Base-by-base conservation (phyloP, 1,140 invertebrate genomes). In the Drosophila parvula region DNA sequence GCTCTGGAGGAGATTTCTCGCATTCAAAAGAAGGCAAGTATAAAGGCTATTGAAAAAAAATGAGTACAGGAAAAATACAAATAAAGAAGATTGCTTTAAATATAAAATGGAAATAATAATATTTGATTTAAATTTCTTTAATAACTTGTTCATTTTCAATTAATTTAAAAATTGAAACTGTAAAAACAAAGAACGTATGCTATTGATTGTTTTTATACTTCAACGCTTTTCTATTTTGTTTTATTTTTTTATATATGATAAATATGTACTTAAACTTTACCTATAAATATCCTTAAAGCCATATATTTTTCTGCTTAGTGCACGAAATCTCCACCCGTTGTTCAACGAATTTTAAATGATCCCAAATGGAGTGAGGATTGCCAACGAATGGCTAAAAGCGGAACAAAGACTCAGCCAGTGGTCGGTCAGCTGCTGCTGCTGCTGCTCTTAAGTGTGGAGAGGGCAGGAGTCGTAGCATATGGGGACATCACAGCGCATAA, bases 391-490 rank as follows among this genome's bases (percentile, higher is more conserved):
- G 6, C 10, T 14, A 14, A 40, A 36, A 40, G 12, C 34, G 32
- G 63, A 41, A 44, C 53, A 78, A 77, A 40, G 50, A 32, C 57
- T 40, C 48, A 50, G 58, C n/a, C 38, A 67, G 41, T 61, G 63
- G 74, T 57, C 74, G 63, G 74, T 57, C 74, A 68, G 16, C 12
- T 53, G 18, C 28, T 16, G 16, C 12, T 53, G 18, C 28, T 16
- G 51, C 5, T 7, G 11, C 12, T 8, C 7, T 36, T 48, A 22
- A 22, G 22, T 28, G 12, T 5, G 9, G n/a, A 22, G 22, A 22
- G 40, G 10, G 18, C 4, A 22, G 5, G 27, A 9, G 1, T 3
- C 5, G 2, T 4, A 44, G 10, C 40, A 36, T 16, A 58, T 36
- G n/a, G 43, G 16, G 36, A 16, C 22, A 58, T 36, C 11, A 44